A percentile compares a stretch with the other conserved stretches of the same genome.
Evolutionary conservation across 2,888 invertebrate species (phyloP).

Genomic region (Falcaria lacertinaria): DNA sequence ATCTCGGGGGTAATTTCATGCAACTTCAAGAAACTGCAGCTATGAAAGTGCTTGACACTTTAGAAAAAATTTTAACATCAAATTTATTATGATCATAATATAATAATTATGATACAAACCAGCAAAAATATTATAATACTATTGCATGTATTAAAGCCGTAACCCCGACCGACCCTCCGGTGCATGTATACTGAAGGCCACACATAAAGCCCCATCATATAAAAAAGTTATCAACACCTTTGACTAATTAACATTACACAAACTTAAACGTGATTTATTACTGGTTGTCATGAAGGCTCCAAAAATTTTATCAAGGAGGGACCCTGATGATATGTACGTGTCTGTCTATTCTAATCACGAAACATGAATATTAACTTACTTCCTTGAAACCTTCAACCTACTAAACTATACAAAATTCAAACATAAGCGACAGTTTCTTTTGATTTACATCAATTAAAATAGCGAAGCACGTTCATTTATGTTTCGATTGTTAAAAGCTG

Average conservation of each 20-base stretch:
- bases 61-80: neutral
- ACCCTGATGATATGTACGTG: neutral
- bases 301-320: neutral
- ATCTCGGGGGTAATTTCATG: neutral
- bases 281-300: too few relatives aligned
- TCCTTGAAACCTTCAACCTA: neutral
- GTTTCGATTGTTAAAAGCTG: neutral
- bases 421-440: neutral
- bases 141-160: too few relatives aligned
- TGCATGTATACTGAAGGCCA: too few relatives aligned
- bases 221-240: too few relatives aligned
- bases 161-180: too few relatives aligned
- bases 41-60: neutral
- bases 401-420: too few relatives aligned
- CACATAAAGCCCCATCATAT: too few relatives aligned
- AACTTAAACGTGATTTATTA: too few relatives aligned
- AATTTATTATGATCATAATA: too few relatives aligned
- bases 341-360: neutral
- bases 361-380: neutral
- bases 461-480: neutral
- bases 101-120: too few relatives aligned
- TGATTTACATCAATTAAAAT: neutral
- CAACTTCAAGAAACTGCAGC: neutral
- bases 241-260: too few relatives aligned
- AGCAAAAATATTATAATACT: too few relatives aligned